Evolutionary conservation across 2,888 invertebrate species (phyloP), one percentile per base, ranked within the genome.

Genomic region (Rhingia campestris): DNA sequence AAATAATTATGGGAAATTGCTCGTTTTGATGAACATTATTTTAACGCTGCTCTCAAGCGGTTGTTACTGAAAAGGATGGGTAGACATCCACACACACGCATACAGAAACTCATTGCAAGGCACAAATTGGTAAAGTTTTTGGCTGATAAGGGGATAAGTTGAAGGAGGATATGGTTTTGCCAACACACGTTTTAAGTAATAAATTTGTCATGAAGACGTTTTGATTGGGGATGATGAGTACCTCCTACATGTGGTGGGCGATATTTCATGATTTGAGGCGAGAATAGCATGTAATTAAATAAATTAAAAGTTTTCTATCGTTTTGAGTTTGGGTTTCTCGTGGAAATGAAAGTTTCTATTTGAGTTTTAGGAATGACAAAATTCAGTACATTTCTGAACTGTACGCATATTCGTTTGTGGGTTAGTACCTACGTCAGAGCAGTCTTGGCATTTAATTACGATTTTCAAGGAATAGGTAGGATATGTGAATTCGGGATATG

Each of bases 1-100:
- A 49, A 49, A 49, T 49, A 30, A 49, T 49, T 49, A 49, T 49
- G 49, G 49, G 10, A 49, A 49, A 49, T 49, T 49, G 49, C 49
- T 49, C 10, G 49, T 22, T 49, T 49, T 49, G 49, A 10, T 32
- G 49, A 30, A 49, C 22, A 32, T 49, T 22, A 49, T 49, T 49
- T 30, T 49, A 22, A 30, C 49, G 30, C 49, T 49, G 30, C 9
- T 30, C 30, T 10, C 49, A 30, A 30, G 30, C 49, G 49, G 49
- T 45, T 45, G 3, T 12, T n/a, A 4, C 4, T 9, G 30, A 9
- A 49, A 47, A 30, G 30, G 49, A 14, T 45, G 14, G 12, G 47
- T 22, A 47, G 9, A 9, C 45, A 10, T 22, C 22, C 43, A 43
- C n/a, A 43, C n/a, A 6, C 4, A 41, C 4, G 5, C 10, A n/a